Evolutionary conservation across 2,797 vertebrate genomes (phyloP).

Genomic region (Amniataba percoides): DNA sequence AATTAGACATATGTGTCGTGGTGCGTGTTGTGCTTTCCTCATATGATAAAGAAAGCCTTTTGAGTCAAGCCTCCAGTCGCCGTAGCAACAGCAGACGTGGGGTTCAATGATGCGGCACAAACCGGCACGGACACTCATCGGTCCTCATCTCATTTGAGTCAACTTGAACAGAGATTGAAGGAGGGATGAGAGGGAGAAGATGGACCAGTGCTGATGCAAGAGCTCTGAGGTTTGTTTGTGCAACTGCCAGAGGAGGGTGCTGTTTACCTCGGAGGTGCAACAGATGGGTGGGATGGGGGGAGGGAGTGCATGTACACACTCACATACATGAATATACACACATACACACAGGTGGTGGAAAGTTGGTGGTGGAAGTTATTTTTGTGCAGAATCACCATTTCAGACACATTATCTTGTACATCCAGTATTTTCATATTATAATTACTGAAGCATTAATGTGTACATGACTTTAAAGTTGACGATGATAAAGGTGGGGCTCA

Average conservation of each 20-base stretch:
- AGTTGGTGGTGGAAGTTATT: too few species aligned
- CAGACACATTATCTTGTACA: too few species aligned
- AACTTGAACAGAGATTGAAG: not conserved
- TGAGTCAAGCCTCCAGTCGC: constrained; percentile 33
- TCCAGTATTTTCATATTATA: too few species aligned
- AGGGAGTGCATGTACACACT: not conserved
- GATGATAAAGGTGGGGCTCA: too few species aligned
- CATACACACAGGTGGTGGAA: not conserved
- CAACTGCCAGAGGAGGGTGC: constrained; percentile 69
- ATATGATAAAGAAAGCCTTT: constrained; percentile 19
- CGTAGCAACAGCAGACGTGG: constrained; percentile 55
- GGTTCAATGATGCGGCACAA: constrained; percentile 33
- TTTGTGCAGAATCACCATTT: too few species aligned
- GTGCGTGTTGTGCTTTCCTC: not conserved
- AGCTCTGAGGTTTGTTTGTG: not conserved
- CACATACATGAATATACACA: not conserved
- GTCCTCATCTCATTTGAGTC: constrained; percentile 22
- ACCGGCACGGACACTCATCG: constrained; percentile 4
- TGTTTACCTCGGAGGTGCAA: constrained; percentile 54
- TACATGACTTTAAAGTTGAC: too few species aligned
- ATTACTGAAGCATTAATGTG: too few species aligned
- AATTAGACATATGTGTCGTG: not conserved
- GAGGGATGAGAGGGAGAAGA: constrained; percentile 8
- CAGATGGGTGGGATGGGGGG: constrained; percentile 11
- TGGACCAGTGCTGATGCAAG: not conserved